Conservation (phyloP, 1,140 invertebrate genomes). For the Eumeta japonica region DNA sequence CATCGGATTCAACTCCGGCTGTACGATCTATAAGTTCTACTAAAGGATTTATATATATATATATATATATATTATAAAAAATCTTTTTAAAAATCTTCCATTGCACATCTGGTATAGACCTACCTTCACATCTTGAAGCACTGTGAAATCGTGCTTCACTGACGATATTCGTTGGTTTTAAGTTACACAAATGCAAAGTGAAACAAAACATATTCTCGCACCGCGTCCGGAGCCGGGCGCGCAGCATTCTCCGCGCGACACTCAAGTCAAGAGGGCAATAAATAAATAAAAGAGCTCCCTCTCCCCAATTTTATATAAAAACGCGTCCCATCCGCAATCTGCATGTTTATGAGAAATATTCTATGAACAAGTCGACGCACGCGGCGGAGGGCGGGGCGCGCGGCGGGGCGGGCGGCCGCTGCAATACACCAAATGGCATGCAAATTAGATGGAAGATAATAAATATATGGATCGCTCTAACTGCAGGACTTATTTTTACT, state of each 20-base stretch:
- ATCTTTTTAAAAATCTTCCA: too few relatives aligned
- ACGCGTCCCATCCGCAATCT: conserved; percentile 52
- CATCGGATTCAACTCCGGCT: not conserved
- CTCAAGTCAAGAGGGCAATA: conserved; percentile 50
- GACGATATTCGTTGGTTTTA: too few relatives aligned
- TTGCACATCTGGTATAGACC: too few relatives aligned
- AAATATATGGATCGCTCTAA: conserved; percentile 47
- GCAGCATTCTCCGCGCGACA: conserved; percentile 20
- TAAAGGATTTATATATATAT: not conserved
- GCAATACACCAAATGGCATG: conserved; percentile 51
- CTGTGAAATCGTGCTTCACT: too few relatives aligned
- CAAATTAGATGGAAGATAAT: conserved; percentile 52
- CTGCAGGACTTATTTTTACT: too few relatives aligned
- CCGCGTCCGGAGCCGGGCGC: conserved; percentile 8
- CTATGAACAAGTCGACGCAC: conserved; percentile 52
- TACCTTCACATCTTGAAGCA: too few relatives aligned
- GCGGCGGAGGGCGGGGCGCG: too few relatives aligned
- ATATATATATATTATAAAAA: not conserved
- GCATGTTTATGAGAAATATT: conserved; percentile 58
- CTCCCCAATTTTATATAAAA: conserved; percentile 49
- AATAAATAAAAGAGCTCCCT: conserved; percentile 52
- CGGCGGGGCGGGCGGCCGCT: conserved; percentile 5
- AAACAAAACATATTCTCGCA: conserved; percentile 27
- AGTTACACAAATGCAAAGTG: too few relatives aligned
- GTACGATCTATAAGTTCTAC: not conserved